These are phyloP conservation scores for Lithophane leautieri DNA, from an alignment of 2,888 invertebrate genomes.

Conservation along the genomic window DNA sequence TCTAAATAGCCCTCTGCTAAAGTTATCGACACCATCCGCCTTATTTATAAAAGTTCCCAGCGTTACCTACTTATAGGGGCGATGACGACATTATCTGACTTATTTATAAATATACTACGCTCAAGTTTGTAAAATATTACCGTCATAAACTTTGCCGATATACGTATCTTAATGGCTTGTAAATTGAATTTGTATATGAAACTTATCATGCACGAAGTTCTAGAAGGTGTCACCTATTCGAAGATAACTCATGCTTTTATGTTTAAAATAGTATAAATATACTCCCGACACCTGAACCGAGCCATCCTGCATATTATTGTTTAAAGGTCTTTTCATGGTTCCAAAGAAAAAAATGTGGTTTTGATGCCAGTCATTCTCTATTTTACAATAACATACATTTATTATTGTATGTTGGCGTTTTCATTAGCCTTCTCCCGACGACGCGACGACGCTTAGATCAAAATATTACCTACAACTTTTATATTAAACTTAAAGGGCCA, in stretches of 20 bases:
- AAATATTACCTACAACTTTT: too few species aligned
- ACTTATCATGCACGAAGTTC: slow-evolving; percentile 26
- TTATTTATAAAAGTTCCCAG: slow-evolving; percentile 61
- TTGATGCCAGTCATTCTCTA: too few species aligned
- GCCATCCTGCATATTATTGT: too few species aligned
- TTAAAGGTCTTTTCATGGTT: too few species aligned
- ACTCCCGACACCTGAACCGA: too few species aligned
- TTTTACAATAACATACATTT: too few species aligned
- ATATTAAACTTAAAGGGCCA: too few species aligned
- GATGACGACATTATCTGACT: slow-evolving; percentile 38
- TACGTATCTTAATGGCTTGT: slow-evolving; percentile 27
- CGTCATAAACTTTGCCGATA: slow-evolving; percentile 30
- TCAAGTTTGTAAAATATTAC: slow-evolving; percentile 54
- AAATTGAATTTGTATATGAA: slow-evolving; percentile 40
- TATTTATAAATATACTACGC: slow-evolving; percentile 50
- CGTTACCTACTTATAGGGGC: slow-evolving; percentile 25
- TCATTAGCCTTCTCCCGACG: too few species aligned
- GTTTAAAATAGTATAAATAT: slow-evolving; percentile 5
- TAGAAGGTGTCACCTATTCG: not conserved
- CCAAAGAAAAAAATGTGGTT: too few species aligned
- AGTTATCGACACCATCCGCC: slow-evolving; percentile 49
- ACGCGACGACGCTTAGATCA: too few species aligned
- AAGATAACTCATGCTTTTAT: not conserved
- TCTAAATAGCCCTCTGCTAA: slow-evolving; percentile 48
- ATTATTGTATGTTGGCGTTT: too few species aligned